Evolutionary conservation across 2,113 vertebrate genomes (phyloP).

Genomic region (Spheniscus mendiculus): DNA sequence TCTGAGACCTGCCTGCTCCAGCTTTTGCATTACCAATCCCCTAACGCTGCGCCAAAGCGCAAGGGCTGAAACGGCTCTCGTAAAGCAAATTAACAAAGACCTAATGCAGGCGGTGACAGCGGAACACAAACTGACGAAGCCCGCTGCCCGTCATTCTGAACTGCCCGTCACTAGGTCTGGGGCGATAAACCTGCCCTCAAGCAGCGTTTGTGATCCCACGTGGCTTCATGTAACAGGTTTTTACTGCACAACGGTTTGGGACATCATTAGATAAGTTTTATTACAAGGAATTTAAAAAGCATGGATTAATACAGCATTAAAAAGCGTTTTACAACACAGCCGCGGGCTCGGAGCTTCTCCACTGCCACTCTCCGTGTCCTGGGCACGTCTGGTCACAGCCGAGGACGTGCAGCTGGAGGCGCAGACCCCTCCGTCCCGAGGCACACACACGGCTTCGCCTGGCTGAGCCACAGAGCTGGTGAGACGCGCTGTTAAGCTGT

Average conservation of each 20-base stretch:
- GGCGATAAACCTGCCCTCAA: neutral
- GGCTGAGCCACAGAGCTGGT: neutral
- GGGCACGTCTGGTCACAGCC: no score
- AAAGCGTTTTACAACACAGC: neutral
- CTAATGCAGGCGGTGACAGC: fast-evolving
- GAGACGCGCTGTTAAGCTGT: no score
- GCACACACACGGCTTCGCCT: no score
- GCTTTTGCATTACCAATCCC: neutral
- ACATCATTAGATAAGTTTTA: neutral
- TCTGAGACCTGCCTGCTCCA: neutral
- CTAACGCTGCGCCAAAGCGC: neutral
- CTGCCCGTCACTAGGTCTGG: fast-evolving
- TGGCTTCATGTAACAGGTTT: fast-evolving
- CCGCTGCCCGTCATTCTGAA: fast-evolving
- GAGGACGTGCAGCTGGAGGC: no score
- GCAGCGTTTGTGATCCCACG: fast-evolving
- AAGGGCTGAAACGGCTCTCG: fast-evolving
- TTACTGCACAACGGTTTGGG: fast-evolving
- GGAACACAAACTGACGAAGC: neutral
- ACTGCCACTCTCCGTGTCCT: fast-evolving
- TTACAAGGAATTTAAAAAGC: slow-evolving; percentile 14
- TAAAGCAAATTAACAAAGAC: no score
- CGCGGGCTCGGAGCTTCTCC: neutral
- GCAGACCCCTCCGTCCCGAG: no score
- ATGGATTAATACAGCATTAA: neutral